These are phyloP conservation scores for Pterostichus madidus DNA, from an alignment of 2,888 invertebrate genomes.

Conservation along the genomic window DNA sequence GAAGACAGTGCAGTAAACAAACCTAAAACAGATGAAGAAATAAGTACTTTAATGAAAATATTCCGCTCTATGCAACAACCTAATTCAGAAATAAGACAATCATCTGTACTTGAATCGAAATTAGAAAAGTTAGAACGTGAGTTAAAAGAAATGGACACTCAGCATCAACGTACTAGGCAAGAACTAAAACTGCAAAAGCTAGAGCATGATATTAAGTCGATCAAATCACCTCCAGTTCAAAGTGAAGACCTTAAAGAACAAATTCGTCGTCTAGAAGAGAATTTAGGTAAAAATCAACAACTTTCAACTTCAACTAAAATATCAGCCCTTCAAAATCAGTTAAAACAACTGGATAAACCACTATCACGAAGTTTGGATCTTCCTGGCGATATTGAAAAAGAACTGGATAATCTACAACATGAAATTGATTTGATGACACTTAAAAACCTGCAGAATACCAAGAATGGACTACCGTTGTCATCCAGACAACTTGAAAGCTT, in stretches of 20 bases:
- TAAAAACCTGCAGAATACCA: slow-evolving; percentile 29
- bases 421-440: slow-evolving; percentile 56
- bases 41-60: slow-evolving; percentile 47
- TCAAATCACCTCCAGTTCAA: neutral
- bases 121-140: slow-evolving; percentile 56
- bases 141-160: slow-evolving; percentile 41
- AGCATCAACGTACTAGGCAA: slow-evolving; percentile 27
- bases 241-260: slow-evolving; percentile 5
- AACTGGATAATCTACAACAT: slow-evolving; percentile 49
- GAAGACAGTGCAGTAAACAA: neutral
- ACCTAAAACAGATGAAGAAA: slow-evolving; percentile 45
- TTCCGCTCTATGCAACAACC: slow-evolving; percentile 31
- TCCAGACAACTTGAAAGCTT: slow-evolving; percentile 29
- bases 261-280: slow-evolving; percentile 34
- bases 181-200: slow-evolving; percentile 34
- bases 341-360: slow-evolving; percentile 39
- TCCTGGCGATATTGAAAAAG: slow-evolving; percentile 31
- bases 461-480: slow-evolving; percentile 29
- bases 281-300: neutral
- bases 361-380: slow-evolving; percentile 29
- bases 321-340: slow-evolving; percentile 35
- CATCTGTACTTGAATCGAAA: slow-evolving; percentile 18
- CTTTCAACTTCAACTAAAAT: slow-evolving; percentile 30
- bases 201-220: slow-evolving; percentile 23
- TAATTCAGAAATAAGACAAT: neutral